Conservation (phyloP, 2,888 invertebrate species). For the Chironomus riparius region DNA sequence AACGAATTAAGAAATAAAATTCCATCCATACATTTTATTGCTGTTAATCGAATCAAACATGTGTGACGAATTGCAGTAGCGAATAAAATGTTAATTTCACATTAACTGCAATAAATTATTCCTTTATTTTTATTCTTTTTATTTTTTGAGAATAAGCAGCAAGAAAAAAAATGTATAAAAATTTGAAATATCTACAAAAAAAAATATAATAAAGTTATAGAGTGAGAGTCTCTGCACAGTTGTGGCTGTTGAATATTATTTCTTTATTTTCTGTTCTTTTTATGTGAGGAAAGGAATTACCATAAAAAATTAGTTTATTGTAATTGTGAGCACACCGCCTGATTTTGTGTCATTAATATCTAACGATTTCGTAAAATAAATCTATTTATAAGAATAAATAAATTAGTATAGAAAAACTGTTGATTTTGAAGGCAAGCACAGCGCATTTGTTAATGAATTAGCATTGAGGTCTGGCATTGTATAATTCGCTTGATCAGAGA, state of each 20-base stretch:
- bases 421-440: too few species aligned
- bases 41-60: not conserved
- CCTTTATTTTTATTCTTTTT: not conserved
- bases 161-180: not conserved
- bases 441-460: too few species aligned
- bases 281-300: not conserved
- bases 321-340: constrained; percentile 4
- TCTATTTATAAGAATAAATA: too few species aligned
- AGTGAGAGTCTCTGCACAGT: too few species aligned
- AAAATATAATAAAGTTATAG: too few species aligned
- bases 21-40: too few species aligned
- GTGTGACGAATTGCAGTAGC: not conserved
- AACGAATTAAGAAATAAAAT: too few species aligned
- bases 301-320: constrained; percentile 15
- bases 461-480: too few species aligned
- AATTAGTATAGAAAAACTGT: too few species aligned
- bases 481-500: too few species aligned
- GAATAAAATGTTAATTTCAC: not conserved
- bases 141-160: not conserved
- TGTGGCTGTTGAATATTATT: not conserved
- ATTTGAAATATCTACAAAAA: not conserved
- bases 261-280: not conserved
- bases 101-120: not conserved
- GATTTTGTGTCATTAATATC: constrained; percentile 3
- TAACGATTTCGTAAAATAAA: not conserved